Evolutionary conservation across 2,797 vertebrate species (phyloP).

Genomic region (Xerus rutilus): DNA sequence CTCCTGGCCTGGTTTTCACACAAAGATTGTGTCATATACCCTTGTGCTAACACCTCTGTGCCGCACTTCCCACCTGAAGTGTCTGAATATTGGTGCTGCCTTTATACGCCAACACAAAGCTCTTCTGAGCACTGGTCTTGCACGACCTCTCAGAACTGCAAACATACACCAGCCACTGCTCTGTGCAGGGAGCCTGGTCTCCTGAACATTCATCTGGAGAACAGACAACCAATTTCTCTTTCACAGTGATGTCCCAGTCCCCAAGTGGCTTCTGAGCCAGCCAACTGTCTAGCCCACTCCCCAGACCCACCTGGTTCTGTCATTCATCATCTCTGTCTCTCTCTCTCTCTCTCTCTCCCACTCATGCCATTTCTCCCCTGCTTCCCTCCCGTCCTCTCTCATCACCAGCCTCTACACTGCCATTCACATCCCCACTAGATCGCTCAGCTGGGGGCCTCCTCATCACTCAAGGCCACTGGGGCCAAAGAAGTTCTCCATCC

Average conservation of each 20-base stretch:
- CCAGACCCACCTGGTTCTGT: not conserved
- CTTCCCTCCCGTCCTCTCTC: not conserved
- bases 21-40: no score
- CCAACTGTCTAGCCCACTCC: no score
- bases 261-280: not conserved
- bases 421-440: not conserved
- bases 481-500: not conserved
- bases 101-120: not conserved
- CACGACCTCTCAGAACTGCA: not conserved
- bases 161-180: not conserved
- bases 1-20: not conserved
- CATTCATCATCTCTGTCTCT: not conserved
- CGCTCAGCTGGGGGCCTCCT: not conserved
- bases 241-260: rapidly evolving
- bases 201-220: not conserved
- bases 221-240: not conserved
- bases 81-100: not conserved
- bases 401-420: not conserved
- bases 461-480: not conserved
- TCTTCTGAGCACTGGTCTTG: not conserved
- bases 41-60: not conserved
- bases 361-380: not conserved
- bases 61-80: not conserved
- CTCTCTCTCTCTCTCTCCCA: not conserved
- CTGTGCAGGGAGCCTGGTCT: not conserved